phyloP scores from a whole-genome alignment of 1,140 invertebrate genomes.

The Cheumatopsyche charites region DNA sequence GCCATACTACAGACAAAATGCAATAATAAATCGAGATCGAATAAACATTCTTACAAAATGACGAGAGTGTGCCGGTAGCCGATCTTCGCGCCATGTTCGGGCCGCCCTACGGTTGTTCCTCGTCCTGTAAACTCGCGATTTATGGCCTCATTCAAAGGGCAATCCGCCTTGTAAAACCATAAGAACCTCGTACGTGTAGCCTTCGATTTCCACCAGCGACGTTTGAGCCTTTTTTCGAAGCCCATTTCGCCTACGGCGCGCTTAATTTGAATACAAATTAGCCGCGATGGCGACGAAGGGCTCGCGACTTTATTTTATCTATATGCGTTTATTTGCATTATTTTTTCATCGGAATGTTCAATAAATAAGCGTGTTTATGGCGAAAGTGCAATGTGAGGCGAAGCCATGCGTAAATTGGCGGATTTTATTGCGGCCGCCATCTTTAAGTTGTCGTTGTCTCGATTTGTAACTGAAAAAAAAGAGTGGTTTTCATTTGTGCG shows the following conservation, averaged over 20 bases:
- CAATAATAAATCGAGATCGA: conserved; percentile 2
- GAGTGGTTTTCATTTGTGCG: too few relatives aligned
- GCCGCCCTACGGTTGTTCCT: conserved; percentile 17
- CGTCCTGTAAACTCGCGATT: conserved; percentile 29
- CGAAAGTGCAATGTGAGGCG: too few relatives aligned
- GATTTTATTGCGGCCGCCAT: neutral
- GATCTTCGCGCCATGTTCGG: conserved; percentile 10
- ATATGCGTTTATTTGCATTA: too few relatives aligned
- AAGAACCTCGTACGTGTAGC: neutral
- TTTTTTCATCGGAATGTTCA: too few relatives aligned
- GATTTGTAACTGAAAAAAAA: too few relatives aligned
- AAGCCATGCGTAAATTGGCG: neutral
- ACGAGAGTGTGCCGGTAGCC: conserved; percentile 36
- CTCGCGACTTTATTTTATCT: too few relatives aligned
- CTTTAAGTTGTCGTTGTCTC: neutral
- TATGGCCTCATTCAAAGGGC: conserved; percentile 47
- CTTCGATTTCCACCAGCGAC: too few relatives aligned
- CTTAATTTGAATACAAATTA: conserved; percentile 47
- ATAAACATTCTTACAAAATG: conserved; percentile 16
- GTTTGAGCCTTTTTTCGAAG: too few relatives aligned
- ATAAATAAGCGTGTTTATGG: too few relatives aligned
- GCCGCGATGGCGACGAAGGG: conserved; percentile 7
- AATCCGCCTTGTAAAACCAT: conserved; percentile 27
- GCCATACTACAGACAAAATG: too few relatives aligned
- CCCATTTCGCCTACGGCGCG: neutral